These are phyloP conservation scores for Sebastes flavidus DNA, from an alignment of 2,797 vertebrate genomes.

Conservation along the genomic window DNA sequence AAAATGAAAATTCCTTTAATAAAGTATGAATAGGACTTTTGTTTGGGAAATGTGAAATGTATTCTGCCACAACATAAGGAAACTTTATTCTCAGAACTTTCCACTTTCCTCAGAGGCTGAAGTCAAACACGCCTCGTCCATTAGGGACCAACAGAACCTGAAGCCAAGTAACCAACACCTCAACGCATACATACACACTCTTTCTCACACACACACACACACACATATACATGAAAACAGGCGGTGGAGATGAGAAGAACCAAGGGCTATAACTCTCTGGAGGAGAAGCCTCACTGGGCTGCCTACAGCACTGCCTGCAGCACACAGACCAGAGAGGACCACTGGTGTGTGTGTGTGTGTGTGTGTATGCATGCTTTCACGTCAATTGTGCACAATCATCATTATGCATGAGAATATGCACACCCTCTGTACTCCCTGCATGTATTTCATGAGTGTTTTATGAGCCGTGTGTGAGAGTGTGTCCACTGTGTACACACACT, in stretches of 20 bases:
- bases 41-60: neutral
- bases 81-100: slow-evolving; percentile 53
- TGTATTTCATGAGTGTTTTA: slow-evolving; percentile 63
- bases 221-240: slow-evolving; percentile 17
- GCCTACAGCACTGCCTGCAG: slow-evolving; percentile 76
- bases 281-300: slow-evolving; percentile 56
- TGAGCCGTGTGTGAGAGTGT: slow-evolving; percentile 42
- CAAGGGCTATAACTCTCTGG: slow-evolving; percentile 53
- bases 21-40: neutral
- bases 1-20: neutral
- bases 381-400: slow-evolving; percentile 47
- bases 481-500: slow-evolving; percentile 31
- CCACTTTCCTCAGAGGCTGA: slow-evolving; percentile 36
- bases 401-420: slow-evolving; percentile 64
- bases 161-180: slow-evolving; percentile 26
- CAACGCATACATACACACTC: slow-evolving; percentile 7
- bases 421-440: slow-evolving; percentile 26
- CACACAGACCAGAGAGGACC: slow-evolving; percentile 51
- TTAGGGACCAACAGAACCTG: slow-evolving; percentile 56
- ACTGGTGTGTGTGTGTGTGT: slow-evolving; percentile 3
- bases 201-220: slow-evolving; percentile 6
- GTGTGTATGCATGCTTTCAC: slow-evolving; percentile 2
- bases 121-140: slow-evolving; percentile 49
- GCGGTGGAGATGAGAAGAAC: slow-evolving; percentile 64
- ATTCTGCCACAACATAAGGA: slow-evolving; percentile 19